A percentile compares a stretch with the other conserved stretches of the same genome.
phyloP scores from a whole-genome alignment of 2,797 vertebrate genomes.

The Pempheris klunzingeri region DNA sequence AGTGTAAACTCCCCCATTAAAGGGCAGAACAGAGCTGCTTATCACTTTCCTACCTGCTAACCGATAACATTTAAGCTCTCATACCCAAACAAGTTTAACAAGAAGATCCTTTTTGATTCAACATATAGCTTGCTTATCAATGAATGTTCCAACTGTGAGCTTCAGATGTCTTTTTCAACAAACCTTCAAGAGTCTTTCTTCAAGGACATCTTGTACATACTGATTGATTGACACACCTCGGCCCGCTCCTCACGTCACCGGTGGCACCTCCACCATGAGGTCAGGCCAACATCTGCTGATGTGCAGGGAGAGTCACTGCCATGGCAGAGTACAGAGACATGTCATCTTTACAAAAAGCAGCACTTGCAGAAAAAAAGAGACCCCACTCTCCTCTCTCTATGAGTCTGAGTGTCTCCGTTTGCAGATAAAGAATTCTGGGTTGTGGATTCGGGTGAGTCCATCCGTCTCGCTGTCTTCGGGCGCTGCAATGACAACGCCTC shows the following conservation, averaged over 20 bases:
- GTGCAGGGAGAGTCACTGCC: neutral
- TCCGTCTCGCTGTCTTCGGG: slow-evolving; percentile 63
- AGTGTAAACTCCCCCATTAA: too few species aligned
- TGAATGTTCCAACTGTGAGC: neutral
- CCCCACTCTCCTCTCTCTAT: neutral
- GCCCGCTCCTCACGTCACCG: slow-evolving; percentile 37
- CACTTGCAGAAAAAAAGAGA: slow-evolving; percentile 19
- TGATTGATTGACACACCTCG: slow-evolving; percentile 62
- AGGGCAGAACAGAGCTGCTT: neutral
- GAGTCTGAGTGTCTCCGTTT: slow-evolving; percentile 22
- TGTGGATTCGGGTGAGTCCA: slow-evolving; percentile 50
- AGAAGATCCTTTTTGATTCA: neutral
- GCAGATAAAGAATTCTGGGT: slow-evolving; percentile 55
- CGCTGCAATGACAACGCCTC: slow-evolving; percentile 58
- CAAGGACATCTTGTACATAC: slow-evolving; percentile 15
- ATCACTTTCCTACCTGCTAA: too few species aligned
- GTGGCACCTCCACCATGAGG: slow-evolving; percentile 29
- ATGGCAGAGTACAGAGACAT: neutral
- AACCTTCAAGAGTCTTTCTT: neutral
- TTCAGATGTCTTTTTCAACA: neutral
- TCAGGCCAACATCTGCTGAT: slow-evolving; percentile 43
- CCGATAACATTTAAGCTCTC: too few species aligned
- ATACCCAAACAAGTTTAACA: neutral
- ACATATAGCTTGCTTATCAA: slow-evolving; percentile 2
- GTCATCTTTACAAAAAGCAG: slow-evolving; percentile 32